phyloP scores from a whole-genome alignment of 1,140 invertebrate genomes.

The Teleogryllus occipitalis region DNA sequence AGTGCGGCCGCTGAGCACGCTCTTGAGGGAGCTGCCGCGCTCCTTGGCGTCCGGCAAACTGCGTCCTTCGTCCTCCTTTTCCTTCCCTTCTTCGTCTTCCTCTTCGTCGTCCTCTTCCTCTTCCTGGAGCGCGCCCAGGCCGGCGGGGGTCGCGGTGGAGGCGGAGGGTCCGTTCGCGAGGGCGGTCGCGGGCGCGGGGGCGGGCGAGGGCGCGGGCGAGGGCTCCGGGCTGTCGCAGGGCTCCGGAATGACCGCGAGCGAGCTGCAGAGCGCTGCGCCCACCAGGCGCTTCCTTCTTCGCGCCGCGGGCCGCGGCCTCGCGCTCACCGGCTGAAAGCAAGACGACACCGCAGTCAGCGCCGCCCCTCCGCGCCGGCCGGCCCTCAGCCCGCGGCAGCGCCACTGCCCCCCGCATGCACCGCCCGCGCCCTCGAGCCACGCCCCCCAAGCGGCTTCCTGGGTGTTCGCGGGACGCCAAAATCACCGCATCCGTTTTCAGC shows the following conservation, averaged over 20 bases:
- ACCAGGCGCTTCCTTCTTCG: constrained; percentile 14
- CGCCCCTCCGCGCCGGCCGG: too few relatives aligned
- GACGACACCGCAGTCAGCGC: constrained; percentile 8
- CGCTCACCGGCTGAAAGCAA: constrained; percentile 19
- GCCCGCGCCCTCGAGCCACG: too few relatives aligned
- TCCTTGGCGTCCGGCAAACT: not conserved
- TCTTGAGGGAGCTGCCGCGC: not conserved
- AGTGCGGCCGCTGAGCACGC: not conserved
- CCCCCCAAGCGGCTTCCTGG: too few relatives aligned
- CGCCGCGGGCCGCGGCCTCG: constrained; percentile 11
- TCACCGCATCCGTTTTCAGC: too few relatives aligned
- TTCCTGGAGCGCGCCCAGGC: not conserved
- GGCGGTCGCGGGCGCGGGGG: too few relatives aligned
- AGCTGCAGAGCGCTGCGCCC: not conserved
- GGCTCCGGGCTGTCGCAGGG: not conserved
- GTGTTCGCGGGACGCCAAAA: too few relatives aligned
- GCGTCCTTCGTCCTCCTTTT: not conserved
- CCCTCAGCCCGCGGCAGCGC: too few relatives aligned
- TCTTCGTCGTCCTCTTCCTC: not conserved
- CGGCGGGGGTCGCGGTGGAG: too few relatives aligned
- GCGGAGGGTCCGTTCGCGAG: not conserved
- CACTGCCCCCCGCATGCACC: too few relatives aligned
- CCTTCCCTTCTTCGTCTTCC: not conserved
- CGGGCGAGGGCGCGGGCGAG: too few relatives aligned
- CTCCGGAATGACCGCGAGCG: not conserved